Evolutionary conservation across 2,113 vertebrate species (phyloP), one percentile per base, ranked within the genome.

Genomic region (Platysteira castanea): DNA sequence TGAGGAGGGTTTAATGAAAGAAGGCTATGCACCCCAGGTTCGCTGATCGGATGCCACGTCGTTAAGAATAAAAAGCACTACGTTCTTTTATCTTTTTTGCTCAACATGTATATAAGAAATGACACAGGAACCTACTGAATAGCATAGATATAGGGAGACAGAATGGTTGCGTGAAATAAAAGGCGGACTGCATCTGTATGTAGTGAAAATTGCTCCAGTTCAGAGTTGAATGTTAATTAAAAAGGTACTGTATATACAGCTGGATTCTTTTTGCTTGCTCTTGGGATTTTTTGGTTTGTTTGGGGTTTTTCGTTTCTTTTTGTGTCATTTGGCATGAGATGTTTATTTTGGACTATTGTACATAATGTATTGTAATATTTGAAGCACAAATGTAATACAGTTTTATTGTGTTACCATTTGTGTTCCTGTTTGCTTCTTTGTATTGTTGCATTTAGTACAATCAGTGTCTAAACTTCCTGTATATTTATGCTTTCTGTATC

Each of bases 351-450:
- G 98, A 98, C 98, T 97, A 98, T 98, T 99, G 99, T 99, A 99
- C 97, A 99, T 99, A 99, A 97, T 98, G 98, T 99, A 99, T 98
- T 99, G 99, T 99, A 99, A 99, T 98, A 99, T 98, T 98, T 98
- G 98, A 99, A 99, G 98, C 99, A 99, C 99, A 99, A 99, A 99
- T 99, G 99, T 99, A 99, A 99, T 99, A 99, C 99, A 99, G 99
- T 99, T 99, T 99, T 99, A 99, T 99, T 99, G 99, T 99, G 99
- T 99, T 99, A 99, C 98, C 93, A 96, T 98, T 98, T 97, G 98
- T 98, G 98, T 98, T 98, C 97, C 61, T 91, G 98, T 98, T 98
- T 96, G 98, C 98, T 98, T 98, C 97, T 98, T 98, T 98, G 98
- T 98, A 98, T 98, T 97, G 98, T 98, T 98, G 98, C 98, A 98